Conservation (phyloP, 2,113 vertebrate species). For the Stegostoma tigrinum region DNA sequence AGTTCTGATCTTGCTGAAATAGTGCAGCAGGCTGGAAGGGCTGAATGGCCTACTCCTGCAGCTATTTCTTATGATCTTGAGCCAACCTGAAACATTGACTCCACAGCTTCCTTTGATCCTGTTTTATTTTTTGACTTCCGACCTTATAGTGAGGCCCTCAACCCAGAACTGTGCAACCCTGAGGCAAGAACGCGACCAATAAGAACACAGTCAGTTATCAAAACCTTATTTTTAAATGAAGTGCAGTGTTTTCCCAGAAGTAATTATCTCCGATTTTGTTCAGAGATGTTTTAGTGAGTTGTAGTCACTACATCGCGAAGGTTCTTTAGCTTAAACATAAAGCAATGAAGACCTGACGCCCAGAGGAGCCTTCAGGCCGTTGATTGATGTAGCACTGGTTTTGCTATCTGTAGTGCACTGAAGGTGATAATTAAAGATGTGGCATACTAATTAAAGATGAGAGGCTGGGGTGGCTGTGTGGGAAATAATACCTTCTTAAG, state of each 20-base stretch:
- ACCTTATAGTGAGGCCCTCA: too few species aligned
- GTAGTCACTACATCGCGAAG: not conserved
- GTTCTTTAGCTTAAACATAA: not conserved
- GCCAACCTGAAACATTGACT: too few species aligned
- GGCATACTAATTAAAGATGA: not conserved
- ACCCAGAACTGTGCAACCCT: too few species aligned
- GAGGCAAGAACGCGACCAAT: not conserved
- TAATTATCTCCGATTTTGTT: not conserved
- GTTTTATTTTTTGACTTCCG: too few species aligned
- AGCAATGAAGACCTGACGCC: not conserved
- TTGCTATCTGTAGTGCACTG: not conserved
- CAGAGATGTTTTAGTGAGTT: not conserved
- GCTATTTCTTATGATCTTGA: too few species aligned
- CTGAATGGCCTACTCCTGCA: too few species aligned
- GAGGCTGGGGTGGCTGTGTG: not conserved
- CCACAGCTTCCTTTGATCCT: too few species aligned
- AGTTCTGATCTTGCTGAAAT: too few species aligned
- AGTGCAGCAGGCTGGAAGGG: too few species aligned
- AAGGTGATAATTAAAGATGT: not conserved
- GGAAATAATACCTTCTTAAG: not conserved
- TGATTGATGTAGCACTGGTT: not conserved
- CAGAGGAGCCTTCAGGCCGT: not conserved
- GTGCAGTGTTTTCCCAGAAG: not conserved
- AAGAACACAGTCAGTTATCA: too few species aligned
- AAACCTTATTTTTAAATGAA: not conserved